Evolutionary conservation across 2,888 invertebrate species (phyloP).

Genomic region (Heliconius hortense): DNA sequence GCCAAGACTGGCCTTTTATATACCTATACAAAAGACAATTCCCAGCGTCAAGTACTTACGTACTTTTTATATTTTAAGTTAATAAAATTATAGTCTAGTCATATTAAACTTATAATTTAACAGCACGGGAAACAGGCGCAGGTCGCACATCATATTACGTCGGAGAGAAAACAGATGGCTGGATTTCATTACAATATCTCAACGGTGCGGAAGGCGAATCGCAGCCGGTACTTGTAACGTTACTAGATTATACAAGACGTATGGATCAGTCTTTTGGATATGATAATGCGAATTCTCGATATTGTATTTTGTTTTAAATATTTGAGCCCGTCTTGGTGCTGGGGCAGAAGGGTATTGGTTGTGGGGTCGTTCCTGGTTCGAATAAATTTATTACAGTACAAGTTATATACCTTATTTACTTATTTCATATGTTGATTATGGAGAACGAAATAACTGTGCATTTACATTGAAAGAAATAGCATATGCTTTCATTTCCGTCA

Average conservation of each 20-base stretch:
- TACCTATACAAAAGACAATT: background rate
- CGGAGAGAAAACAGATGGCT: slow-evolving; percentile 76
- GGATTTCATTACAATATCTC: slow-evolving; percentile 78
- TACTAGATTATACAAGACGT: slow-evolving; percentile 67
- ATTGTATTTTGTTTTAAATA: slow-evolving; percentile 23
- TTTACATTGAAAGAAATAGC: too few species aligned
- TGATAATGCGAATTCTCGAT: slow-evolving; percentile 52
- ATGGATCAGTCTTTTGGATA: slow-evolving; percentile 56
- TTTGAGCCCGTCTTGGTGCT: background rate
- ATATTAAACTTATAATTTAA: slow-evolving; percentile 47
- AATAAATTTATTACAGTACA: too few species aligned
- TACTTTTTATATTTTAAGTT: slow-evolving; percentile 28
- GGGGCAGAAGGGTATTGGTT: too few species aligned
- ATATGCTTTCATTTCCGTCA: too few species aligned
- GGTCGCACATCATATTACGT: slow-evolving; percentile 67
- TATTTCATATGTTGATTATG: too few species aligned
- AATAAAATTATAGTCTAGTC: slow-evolving; percentile 34
- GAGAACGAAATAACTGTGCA: too few species aligned
- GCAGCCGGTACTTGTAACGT: slow-evolving; percentile 66
- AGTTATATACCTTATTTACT: too few species aligned
- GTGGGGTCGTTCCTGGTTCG: too few species aligned
- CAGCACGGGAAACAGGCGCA: slow-evolving; percentile 61
- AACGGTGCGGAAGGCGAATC: slow-evolving; percentile 68
- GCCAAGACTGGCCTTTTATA: too few species aligned
- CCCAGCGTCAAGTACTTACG: background rate